Evolutionary conservation across 2,888 invertebrate genomes (phyloP).

Genomic region (Eutolmus rufibarbis): DNA sequence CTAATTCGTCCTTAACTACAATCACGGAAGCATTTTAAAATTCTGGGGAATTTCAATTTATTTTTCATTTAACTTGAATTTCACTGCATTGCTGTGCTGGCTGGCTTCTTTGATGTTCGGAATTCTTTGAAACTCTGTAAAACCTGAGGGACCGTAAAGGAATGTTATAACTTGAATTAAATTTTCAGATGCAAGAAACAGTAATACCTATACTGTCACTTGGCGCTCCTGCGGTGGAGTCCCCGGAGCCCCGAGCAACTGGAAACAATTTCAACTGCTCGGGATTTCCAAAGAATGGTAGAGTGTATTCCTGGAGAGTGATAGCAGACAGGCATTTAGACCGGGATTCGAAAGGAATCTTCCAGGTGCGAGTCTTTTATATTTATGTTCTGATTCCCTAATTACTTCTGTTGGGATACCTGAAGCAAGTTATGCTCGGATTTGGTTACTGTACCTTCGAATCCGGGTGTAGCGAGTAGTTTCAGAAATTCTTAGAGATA

Average conservation of each 20-base stretch:
- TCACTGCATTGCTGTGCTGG: not conserved
- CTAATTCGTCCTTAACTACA: constrained; percentile 16
- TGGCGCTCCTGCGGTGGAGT: not conserved
- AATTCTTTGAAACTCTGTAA: constrained; percentile 32
- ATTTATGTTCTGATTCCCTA: not conserved
- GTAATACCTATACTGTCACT: constrained; percentile 9
- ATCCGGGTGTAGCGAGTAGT: not conserved
- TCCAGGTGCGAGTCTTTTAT: not conserved
- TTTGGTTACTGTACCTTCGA: not conserved
- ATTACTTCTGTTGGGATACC: not conserved
- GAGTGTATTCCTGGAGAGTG: not conserved
- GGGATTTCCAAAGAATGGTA: not conserved
- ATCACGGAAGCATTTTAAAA: constrained; percentile 29
- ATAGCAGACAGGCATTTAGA: not conserved
- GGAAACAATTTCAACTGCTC: not conserved
- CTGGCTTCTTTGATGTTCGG: constrained; percentile 18
- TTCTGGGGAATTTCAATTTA: constrained; percentile 27
- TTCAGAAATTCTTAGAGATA: not conserved
- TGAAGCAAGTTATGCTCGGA: not conserved
- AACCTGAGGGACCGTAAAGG: constrained; percentile 20
- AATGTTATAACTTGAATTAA: constrained; percentile 30
- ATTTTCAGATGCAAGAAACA: constrained; percentile 12
- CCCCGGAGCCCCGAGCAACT: not conserved
- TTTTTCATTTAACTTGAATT: constrained; percentile 33
- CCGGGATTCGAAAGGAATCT: not conserved